Conservation (phyloP, 1,140 invertebrate genomes). For the Drosophila ogumai region DNA sequence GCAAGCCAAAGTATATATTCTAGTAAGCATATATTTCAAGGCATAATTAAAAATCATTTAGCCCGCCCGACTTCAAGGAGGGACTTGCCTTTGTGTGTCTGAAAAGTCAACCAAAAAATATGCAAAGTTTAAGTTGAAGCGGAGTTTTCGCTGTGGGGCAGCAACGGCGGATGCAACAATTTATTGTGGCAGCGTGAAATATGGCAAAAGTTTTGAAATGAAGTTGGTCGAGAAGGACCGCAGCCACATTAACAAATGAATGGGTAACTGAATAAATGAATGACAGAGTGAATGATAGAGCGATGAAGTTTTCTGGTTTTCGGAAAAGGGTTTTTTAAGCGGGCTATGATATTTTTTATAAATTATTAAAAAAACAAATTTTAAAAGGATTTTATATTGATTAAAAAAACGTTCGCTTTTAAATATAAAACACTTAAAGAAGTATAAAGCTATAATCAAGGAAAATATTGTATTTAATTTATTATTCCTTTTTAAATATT, state of each 20-base stretch:
- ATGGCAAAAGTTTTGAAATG: slow-evolving; percentile 75
- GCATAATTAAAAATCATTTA: slow-evolving; percentile 74
- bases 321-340: too few species aligned
- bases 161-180: slow-evolving; percentile 46
- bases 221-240: slow-evolving; percentile 53
- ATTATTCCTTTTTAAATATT: neutral
- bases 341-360: neutral
- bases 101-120: slow-evolving; percentile 23
- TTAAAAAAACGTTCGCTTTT: too few species aligned
- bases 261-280: slow-evolving; percentile 51
- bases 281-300: slow-evolving; percentile 31
- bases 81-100: neutral
- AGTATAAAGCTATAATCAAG: too few species aligned
- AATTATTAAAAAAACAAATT: too few species aligned
- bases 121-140: slow-evolving; percentile 14
- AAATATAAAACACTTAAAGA: too few species aligned
- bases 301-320: slow-evolving; percentile 49
- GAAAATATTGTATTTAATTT: too few species aligned
- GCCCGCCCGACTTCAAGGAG: slow-evolving; percentile 6
- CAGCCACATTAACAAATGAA: slow-evolving; percentile 55
- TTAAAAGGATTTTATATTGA: neutral
- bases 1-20: neutral
- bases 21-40: slow-evolving; percentile 12
- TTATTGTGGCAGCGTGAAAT: slow-evolving; percentile 72
- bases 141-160: neutral